Percentiles rank a stretch among this genome's conserved stretches.
Conservation (phyloP, 1,140 invertebrate species). For the Formica selysi region DNA sequence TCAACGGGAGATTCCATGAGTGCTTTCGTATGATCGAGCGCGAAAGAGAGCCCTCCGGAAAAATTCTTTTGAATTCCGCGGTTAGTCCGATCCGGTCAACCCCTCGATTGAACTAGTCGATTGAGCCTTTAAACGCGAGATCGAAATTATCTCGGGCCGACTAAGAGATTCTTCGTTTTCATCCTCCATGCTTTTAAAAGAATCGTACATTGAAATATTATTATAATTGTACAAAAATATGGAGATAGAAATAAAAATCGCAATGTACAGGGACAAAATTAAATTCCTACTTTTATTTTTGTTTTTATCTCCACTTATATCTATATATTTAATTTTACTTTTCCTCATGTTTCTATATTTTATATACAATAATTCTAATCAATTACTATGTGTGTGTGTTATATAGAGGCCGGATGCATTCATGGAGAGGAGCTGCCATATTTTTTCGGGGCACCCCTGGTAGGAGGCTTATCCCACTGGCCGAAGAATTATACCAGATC, state of each 20-base stretch:
- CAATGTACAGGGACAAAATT: background rate
- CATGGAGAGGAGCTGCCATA: slow-evolving; percentile 97
- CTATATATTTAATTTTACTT: background rate
- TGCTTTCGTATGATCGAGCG: slow-evolving; percentile 38
- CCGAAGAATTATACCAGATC: slow-evolving; percentile 95
- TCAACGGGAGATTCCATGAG: slow-evolving; percentile 53
- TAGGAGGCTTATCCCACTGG: slow-evolving; percentile 94
- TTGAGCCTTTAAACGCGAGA: slow-evolving; percentile 5
- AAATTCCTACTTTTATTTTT: background rate
- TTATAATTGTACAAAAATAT: background rate
- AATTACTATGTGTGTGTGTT: slow-evolving; percentile 66
- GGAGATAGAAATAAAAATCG: background rate
- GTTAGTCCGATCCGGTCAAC: background rate
- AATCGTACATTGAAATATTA: background rate
- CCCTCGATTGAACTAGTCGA: background rate
- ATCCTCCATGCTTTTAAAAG: no score
- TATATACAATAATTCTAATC: background rate
- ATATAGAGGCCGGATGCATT: slow-evolving; percentile 92
- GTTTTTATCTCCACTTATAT: background rate
- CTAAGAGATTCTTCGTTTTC: background rate
- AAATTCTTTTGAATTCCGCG: slow-evolving; percentile 47
- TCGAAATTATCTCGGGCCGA: background rate
- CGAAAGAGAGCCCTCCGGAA: background rate
- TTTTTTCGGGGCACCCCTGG: slow-evolving; percentile 93
- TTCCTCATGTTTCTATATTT: background rate